Evolutionary conservation across 1,140 invertebrate species (phyloP).

Genomic region (Aphaenogaster rudis): DNA sequence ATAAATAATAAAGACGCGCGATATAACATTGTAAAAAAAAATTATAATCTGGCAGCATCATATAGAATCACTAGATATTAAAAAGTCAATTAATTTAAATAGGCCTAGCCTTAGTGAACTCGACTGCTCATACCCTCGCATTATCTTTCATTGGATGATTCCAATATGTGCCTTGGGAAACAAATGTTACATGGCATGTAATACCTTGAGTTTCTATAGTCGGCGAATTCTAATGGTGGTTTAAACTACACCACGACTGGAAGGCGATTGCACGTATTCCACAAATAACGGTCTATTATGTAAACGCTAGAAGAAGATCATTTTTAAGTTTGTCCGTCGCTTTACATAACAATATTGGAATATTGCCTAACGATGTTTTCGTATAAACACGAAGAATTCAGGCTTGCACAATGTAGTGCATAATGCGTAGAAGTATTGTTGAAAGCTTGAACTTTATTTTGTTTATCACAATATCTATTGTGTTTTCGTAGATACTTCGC

Average conservation of each 20-base stretch:
- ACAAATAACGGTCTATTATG: neutral
- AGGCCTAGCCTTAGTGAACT: neutral
- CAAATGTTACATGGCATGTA: constrained; percentile 11
- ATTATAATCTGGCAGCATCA: neutral
- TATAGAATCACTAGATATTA: neutral
- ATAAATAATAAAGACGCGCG: neutral
- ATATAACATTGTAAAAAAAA: neutral
- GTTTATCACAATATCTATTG: neutral
- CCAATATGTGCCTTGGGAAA: constrained; percentile 9
- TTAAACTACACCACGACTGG: neutral
- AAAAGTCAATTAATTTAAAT: neutral
- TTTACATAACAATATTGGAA: constrained; percentile 18
- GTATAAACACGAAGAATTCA: neutral
- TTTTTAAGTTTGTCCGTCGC: constrained; percentile 6
- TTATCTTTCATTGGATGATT: constrained; percentile 22
- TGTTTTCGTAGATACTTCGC: neutral
- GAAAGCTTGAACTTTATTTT: neutral
- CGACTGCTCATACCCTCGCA: neutral
- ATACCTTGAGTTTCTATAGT: neutral
- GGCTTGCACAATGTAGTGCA: neutral
- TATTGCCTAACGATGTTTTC: neutral
- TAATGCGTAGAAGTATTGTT: neutral
- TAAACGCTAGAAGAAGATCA: neutral
- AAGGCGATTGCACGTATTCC: neutral
- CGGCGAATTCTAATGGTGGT: neutral